Evolutionary conservation across 2,797 vertebrate genomes (phyloP).

Genomic region (Helicolenus hilgendorfi): DNA sequence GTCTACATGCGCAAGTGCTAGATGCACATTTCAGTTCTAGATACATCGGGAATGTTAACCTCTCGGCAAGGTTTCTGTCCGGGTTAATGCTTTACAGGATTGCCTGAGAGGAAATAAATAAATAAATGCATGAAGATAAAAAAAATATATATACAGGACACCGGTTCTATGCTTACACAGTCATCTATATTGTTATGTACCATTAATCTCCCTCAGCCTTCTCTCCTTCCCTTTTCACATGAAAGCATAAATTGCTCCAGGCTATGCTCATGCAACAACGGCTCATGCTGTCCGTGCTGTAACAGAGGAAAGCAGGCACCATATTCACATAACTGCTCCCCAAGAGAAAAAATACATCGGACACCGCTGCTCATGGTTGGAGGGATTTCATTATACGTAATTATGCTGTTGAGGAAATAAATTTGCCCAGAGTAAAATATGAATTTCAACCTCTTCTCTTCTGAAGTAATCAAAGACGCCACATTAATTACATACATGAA

Average conservation of each 20-base stretch:
- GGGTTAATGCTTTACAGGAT: constrained; percentile 44
- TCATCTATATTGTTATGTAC: constrained; percentile 84
- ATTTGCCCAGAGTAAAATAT: constrained; percentile 67
- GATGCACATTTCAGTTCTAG: constrained; percentile 35
- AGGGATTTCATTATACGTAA: constrained; percentile 48
- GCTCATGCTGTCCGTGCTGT: constrained; percentile 60
- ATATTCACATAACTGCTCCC: constrained; percentile 43
- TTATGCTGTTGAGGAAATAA: constrained; percentile 48
- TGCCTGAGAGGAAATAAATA: constrained; percentile 43
- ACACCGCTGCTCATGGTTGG: constrained; percentile 40
- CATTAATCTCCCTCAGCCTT: constrained; percentile 84
- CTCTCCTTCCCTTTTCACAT: constrained; percentile 74
- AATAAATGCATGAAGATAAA: constrained; percentile 39
- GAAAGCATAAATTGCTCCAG: constrained; percentile 83
- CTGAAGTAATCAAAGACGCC: constrained; percentile 79
- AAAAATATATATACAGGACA: constrained; percentile 33
- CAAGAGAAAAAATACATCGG: constrained; percentile 16
- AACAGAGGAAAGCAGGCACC: constrained; percentile 43
- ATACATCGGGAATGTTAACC: constrained; percentile 45
- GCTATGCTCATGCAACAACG: constrained; percentile 79
- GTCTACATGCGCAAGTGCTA: constrained; percentile 25
- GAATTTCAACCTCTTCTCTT: constrained; percentile 58
- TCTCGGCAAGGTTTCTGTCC: constrained; percentile 15
- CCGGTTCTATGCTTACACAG: constrained; percentile 58
- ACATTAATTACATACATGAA: constrained; percentile 86